Evolutionary conservation across 1,140 invertebrate genomes (phyloP), one percentile per base, ranked within the genome.

Genomic region (Musca vetustissima): DNA sequence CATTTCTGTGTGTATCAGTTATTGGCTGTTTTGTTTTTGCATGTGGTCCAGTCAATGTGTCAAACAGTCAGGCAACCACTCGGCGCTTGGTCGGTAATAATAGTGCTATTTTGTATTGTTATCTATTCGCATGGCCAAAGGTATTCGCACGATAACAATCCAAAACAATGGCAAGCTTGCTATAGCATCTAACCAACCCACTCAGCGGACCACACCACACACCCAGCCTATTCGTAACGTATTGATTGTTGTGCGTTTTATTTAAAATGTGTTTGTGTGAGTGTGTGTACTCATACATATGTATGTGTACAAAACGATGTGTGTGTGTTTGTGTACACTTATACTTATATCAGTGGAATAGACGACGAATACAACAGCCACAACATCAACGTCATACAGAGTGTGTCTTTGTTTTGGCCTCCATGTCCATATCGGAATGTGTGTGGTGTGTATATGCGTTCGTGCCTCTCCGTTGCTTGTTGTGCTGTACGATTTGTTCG

Each of bases 301-400:
- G 8, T 28, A 28, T 43, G 52, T 17, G 21, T 57, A 19, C 47
- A 21, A 7, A 13, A 24, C 17, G 8, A 19, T 22, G 52, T 14
- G 55, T 59, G 3, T 59, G 8, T 32, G 53, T 43, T 28, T 59
- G 32, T 61, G 57, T 61, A 11, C 36, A 36, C 19, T 36, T 19
- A 22, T 21, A 8, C 21, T 52, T 52, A 19, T 11, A 43, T 9
- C 36, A 11, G 11, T 11, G 36, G 36, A 4, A 13, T 1, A 2
- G 25, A 32, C 61, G 72, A 64, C 70, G 70, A 70, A 68, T 69
- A 64, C 72, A 52, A 68, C 52, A 70, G 7, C 64, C 67, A 49
- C 71, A 66, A n/a, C 66, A 73, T 13, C 2, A 22, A 57, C 25
- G 21, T 32, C 14, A 25, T 32, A 28, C 2, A 61, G 57, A 61